Evolutionary conservation across 2,888 invertebrate genomes (phyloP), one percentile per base, ranked within the genome.

Genomic region (Calameuta pallipes): DNA sequence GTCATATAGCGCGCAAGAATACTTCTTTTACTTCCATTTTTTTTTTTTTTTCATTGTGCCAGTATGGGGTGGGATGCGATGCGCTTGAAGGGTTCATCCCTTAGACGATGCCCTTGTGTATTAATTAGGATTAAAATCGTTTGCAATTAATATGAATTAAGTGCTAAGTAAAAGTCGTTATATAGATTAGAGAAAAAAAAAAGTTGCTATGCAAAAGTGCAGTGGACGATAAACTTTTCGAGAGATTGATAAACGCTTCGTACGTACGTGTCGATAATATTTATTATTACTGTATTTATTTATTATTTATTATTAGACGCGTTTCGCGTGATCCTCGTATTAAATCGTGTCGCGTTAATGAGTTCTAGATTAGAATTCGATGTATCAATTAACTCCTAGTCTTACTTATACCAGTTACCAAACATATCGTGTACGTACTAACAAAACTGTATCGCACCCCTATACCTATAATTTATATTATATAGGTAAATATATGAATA

Each of bases 381-480:
- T 56, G 41, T 56, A 56, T 56, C 41, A 23, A 84, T 84, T 86
- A 88, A 88, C 86, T 82, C 56, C 87, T 87, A 87, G 88, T 87
- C 87, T 86, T 86, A 86, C 81, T 79, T 79, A 78, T 84, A 84
- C 80, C 85, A 85, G 85, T 87, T 87, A 86, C 87, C 87, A 86
- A 85, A 85, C 86, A 85, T 84, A 83, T 87, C 84, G 83, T 81
- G 75, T 82, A 82, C 76, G 79, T 79, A 82, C 82, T 84, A 83
- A 82, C 84, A 81, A 71, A 79, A 80, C 78, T 77, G 56, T 78
- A 78, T 70, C 69, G n/a, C 74, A 68, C 75, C 73, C 23, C 30
- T 36, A 56, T 56, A 56, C 23, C 56, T 56, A 56, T 56, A 56
- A 23, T n/a, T 74, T 73, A 78, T 41, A 31, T 15, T 71, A 78